These are phyloP conservation scores for Nephrotoma flavescens DNA, from an alignment of 2,888 invertebrate genomes.

Conservation along the genomic window DNA sequence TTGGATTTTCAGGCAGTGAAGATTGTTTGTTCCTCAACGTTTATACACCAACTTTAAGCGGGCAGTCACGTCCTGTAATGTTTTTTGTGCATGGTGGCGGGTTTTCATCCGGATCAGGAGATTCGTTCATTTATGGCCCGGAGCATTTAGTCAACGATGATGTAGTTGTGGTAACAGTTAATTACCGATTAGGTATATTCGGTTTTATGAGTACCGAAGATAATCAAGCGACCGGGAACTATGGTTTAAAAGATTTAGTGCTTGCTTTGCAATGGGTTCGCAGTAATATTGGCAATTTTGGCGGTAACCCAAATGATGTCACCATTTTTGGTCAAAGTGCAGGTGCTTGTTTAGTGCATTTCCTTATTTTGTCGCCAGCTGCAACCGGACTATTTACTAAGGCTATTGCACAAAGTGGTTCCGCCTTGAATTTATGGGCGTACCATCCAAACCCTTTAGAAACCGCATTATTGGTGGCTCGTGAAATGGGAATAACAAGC, in stretches of 20 bases:
- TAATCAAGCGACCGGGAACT: constrained; percentile 48
- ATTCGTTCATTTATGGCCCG: constrained; percentile 10
- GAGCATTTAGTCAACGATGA: constrained; percentile 10
- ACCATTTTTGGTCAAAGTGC: constrained; percentile 39
- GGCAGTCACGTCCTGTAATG: constrained; percentile 6
- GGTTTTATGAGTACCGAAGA: constrained; percentile 60
- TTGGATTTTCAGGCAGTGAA: constrained; percentile 4
- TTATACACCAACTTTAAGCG: constrained; percentile 8
- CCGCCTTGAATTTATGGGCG: constrained; percentile 42
- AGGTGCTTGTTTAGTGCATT: constrained; percentile 11
- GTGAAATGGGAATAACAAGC: constrained; percentile 43
- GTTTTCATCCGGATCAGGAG: constrained; percentile 9
- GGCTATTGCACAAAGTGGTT: constrained; percentile 53
- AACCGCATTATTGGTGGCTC: constrained; percentile 41
- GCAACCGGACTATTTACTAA: constrained; percentile 39
- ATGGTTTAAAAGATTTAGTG: constrained; percentile 54
- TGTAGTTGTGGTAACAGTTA: constrained; percentile 11
- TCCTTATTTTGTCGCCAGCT: constrained; percentile 7
- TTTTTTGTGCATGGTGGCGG: constrained; percentile 12
- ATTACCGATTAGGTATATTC: constrained; percentile 19
- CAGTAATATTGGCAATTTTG: constrained; percentile 48
- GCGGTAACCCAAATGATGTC: constrained; percentile 50
- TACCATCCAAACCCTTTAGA: constrained; percentile 38
- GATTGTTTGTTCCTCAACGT: constrained; percentile 12
- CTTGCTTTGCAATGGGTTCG: constrained; percentile 51